Percentiles rank a stretch among this genome's conserved stretches.
phyloP scores from a whole-genome alignment of 2,888 invertebrate species.

The Dolichopus griseipennis region DNA sequence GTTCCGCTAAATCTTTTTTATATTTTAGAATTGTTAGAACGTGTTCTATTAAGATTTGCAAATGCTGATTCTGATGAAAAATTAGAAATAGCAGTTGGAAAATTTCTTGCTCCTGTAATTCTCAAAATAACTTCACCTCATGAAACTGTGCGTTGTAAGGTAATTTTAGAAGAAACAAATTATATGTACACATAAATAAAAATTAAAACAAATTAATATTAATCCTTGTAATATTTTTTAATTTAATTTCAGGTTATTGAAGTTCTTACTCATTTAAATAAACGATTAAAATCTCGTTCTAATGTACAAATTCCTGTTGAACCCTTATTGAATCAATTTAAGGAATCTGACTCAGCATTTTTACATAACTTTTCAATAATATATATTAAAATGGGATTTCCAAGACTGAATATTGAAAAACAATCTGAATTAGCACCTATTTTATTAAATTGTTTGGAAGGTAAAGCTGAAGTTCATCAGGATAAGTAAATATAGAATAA shows the following conservation, averaged over 20 bases:
- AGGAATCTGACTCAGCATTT: slow-evolving; percentile 65
- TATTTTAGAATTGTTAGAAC: slow-evolving; percentile 68
- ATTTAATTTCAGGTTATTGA: slow-evolving; percentile 68
- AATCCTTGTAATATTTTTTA: background rate
- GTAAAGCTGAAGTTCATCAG: slow-evolving; percentile 73
- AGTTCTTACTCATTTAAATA: slow-evolving; percentile 82
- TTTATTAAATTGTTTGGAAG: slow-evolving; percentile 67
- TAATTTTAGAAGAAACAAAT: no score
- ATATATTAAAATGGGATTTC: slow-evolving; percentile 87
- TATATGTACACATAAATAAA: background rate
- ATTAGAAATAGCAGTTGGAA: slow-evolving; percentile 64
- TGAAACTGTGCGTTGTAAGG: slow-evolving; percentile 68
- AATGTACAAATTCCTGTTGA: slow-evolving; percentile 80
- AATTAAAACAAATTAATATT: slow-evolving; percentile 7
- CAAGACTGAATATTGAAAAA: slow-evolving; percentile 63
- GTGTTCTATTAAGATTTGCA: slow-evolving; percentile 80
- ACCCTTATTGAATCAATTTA: slow-evolving; percentile 69
- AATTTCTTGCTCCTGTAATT: slow-evolving; percentile 80
- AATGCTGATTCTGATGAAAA: slow-evolving; percentile 85
- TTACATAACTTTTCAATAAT: slow-evolving; percentile 87
- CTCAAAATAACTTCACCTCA: slow-evolving; percentile 81
- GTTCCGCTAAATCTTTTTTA: background rate
- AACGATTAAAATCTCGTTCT: slow-evolving; percentile 74
- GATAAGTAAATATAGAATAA: slow-evolving; percentile 57
- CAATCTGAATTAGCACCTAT: slow-evolving; percentile 67